phyloP scores from a whole-genome alignment of 92 coral and sea anemone species.

The Actinernus sp. region DNA sequence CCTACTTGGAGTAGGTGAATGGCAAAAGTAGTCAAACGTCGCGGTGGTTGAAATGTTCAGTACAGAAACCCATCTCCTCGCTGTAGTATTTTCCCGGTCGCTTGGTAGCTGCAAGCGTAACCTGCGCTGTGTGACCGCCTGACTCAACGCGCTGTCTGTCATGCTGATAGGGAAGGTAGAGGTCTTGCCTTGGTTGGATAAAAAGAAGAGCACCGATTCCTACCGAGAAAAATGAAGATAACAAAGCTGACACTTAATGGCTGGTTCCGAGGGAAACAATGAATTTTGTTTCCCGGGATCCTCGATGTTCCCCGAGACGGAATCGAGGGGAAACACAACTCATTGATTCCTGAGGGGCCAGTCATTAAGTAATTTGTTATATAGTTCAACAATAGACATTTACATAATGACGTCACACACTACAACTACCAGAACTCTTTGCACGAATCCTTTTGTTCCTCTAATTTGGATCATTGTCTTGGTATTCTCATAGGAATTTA shows the following conservation, averaged over 20 bases:
- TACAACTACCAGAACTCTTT: too few relatives aligned
- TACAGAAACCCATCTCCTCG: not conserved
- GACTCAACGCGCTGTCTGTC: not conserved
- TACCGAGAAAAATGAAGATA: not conserved
- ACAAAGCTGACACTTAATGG: not conserved
- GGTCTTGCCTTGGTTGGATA: not conserved
- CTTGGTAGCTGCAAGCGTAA: not conserved
- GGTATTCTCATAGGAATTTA: too few relatives aligned
- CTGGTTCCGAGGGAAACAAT: not conserved
- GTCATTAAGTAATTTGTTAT: too few relatives aligned
- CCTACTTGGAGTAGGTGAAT: not conserved
- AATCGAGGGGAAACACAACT: too few relatives aligned
- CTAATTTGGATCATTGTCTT: too few relatives aligned
- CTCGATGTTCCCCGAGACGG: too few relatives aligned
- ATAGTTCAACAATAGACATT: too few relatives aligned
- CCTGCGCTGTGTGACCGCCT: not conserved
- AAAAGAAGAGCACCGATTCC: not conserved
- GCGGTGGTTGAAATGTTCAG: not conserved
- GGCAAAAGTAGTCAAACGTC: conserved; percentile 11
- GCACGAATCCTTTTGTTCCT: too few relatives aligned
- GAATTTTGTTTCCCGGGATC: too few relatives aligned
- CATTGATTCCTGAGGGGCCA: too few relatives aligned
- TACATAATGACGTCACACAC: too few relatives aligned
- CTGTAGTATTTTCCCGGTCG: not conserved
- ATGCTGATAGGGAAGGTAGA: not conserved